Base-by-base conservation (phyloP, 2,113 vertebrate species). In the Eclectus roratus region DNA sequence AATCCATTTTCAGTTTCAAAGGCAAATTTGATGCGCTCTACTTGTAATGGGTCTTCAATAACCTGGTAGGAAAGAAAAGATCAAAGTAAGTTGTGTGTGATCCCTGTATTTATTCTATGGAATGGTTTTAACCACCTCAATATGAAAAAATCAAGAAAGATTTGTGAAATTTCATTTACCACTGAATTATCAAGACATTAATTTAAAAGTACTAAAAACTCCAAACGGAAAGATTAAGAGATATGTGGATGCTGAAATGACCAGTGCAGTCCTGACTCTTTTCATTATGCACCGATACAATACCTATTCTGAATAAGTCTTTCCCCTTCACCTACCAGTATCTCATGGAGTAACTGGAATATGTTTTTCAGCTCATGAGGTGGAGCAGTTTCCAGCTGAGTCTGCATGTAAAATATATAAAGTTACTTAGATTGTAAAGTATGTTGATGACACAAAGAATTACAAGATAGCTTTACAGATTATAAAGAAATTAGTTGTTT, bases 1-100 rank as follows among this genome's bases (percentile, higher is more conserved):
- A 99, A 98, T 74, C 99, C 99, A 97, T 99, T 99, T 92, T 99
- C 99, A 29, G 99, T 99, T 97, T 99, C 99, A 97, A 99, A 99
- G 20, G 99, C 99, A 96, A 99, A 99, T 96, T 99, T 99, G 80
- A 99, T 97, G 95, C 99, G 98, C 77, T 99, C 98, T 71, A 98
- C 96, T 93, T 99, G 99, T 74, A 99, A 98, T 47, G 99, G 98
- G 73, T 99, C 99, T 96, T 99, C 99, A 94, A 99, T 98, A 63
- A 99, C 98, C 99, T 99, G 94, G 53, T 52, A 79, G n/a, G 66
- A 73, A 88, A 69, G 47, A 80, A 66, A 71, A 65, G 5, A 39
- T 15, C 33, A n/a, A 52, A 20, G 12, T 65, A 72, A 52, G 18
- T n/a, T 55, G n/a, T 50, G 16, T 50, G 46, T 29, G 23, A 64